A percentile compares a stretch with the other conserved stretches of the same genome.
phyloP scores from a whole-genome alignment of 2,113 vertebrate genomes.

The Sander lucioperca region DNA sequence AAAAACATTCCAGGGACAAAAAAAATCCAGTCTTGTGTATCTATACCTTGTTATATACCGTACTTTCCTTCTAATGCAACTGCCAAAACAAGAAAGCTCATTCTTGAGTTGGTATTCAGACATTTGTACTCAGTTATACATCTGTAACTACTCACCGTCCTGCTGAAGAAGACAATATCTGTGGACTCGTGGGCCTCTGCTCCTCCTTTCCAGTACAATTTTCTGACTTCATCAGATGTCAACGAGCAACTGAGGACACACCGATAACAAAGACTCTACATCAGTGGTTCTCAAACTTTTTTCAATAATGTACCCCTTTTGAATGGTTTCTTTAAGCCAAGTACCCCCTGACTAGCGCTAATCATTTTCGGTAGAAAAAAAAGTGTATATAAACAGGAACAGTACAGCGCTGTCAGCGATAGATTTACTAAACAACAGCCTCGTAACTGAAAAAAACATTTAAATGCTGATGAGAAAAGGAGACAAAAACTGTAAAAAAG shows the following conservation, averaged over 20 bases:
- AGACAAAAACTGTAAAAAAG: no score
- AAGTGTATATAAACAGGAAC: no score
- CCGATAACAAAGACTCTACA: background rate
- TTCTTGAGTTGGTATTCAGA: background rate
- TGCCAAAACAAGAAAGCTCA: background rate
- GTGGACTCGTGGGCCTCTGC: slow-evolving; percentile 91
- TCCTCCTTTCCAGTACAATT: slow-evolving; percentile 87
- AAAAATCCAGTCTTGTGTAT: background rate
- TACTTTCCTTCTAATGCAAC: background rate
- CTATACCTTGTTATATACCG: background rate
- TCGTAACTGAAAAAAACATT: no score
- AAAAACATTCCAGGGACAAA: background rate
- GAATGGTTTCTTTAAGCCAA: no score
- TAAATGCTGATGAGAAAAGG: no score
- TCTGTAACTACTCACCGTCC: slow-evolving; percentile 72
- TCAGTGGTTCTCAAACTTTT: background rate
- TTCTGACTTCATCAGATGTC: slow-evolving; percentile 86
- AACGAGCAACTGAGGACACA: slow-evolving; percentile 86
- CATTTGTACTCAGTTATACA: no score
- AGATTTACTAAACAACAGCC: no score
- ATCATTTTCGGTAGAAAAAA: no score
- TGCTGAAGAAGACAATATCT: slow-evolving; percentile 86
- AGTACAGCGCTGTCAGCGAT: no score
- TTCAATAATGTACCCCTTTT: no score
- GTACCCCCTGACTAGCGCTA: no score